Evolutionary conservation across 2,113 vertebrate species (phyloP), one percentile per base, ranked within the genome.

Genomic region (Bambusicola thoracicus): DNA sequence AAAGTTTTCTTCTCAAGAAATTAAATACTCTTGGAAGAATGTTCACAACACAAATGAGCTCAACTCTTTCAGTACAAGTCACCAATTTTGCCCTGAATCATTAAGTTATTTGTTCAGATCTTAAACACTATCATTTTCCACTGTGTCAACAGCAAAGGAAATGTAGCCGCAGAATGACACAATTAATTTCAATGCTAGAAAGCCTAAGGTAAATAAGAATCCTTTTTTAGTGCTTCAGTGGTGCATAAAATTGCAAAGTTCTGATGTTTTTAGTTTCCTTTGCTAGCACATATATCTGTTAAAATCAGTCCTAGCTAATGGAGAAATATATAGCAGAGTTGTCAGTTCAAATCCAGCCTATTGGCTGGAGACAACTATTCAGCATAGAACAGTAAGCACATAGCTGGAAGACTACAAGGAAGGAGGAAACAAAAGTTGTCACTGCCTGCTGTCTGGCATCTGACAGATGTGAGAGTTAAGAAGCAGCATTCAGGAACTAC

Each of bases 1-100:
- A 85, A 84, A 73, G 44, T 90, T 92, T 94, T 90, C n/a, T 62
- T 81, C 65, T 92, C 36, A n/a, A 89, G 43, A 90, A 94, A 87
- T 73, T 56, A 86, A 87, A 72, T 72, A 46, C 8, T 84, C 44
- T 94, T 90, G 27, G 43, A 93, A 56, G 49, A 81, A 66, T 59
- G 11, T 87, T 89, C 43, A 68, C 65, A 78, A 73, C 55, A 65
- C 55, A 86, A 93, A 94, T 81, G 34, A 94, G 8, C 10, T 94
- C 56, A 53, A 76, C 14, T 94, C 36, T 67, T 65, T 24, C 65
- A 51, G 25, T 83, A 77, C 53, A 86, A 87, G 92, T 79, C 66
- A 70, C n/a, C 10, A 18, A 62, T 83, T 92, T 92, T 83, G 20
- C 55, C 61, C 61, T 41, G 40, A 94, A 94, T 87, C 49, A 56